Evolutionary conservation across 1,140 invertebrate genomes (phyloP), one percentile per base, ranked within the genome.

Genomic region (Drosophila kurseongensis): DNA sequence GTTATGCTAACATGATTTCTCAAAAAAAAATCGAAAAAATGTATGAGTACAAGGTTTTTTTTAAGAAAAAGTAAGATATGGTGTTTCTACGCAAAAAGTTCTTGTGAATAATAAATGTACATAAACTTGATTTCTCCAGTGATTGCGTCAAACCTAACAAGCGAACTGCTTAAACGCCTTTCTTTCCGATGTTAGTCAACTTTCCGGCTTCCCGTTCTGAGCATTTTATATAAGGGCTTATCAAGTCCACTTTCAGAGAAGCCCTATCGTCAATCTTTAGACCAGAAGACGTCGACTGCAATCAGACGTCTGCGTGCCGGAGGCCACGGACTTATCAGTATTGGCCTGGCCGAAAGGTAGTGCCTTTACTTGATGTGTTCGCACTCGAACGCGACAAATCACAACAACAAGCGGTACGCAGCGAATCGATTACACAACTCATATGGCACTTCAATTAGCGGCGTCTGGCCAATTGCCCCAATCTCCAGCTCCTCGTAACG

Each of bases 401-500:
- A 67, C 71, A 75, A 54, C 40, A 66, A 75, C 41, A 60, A 32
- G 10, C 12, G 50, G 36, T 60, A 58, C 32, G 60, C 62, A 59
- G 32, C 38, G 59, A 74, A 66, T 58, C 75, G 83, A 73, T 88
- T 88, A 68, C 67, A 84, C 73, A 84, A 80, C 74, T 55, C 40
- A 38, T 14, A 14, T 35, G 40, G 48, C 40, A 67, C 57, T 84
- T 76, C 76, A 83, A 84, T 79, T 79, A 75, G 65, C 71, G 69
- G 48, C 55, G 57, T 75, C 68, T 40, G 56, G 61, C 9, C 54
- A 54, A 56, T 56, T 41, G 57, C 23, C 36, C 40, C 71, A 54
- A 66, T 58, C 68, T 61, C 45, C 36, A 42, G 29, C 50, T 44
- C 16, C 35, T 40, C 51, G 14, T 71, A 68, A 68, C 65, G 38